These are phyloP conservation scores for Lycophotia porphyrea DNA, from an alignment of 2,888 invertebrate genomes.

Conservation along the genomic window DNA sequence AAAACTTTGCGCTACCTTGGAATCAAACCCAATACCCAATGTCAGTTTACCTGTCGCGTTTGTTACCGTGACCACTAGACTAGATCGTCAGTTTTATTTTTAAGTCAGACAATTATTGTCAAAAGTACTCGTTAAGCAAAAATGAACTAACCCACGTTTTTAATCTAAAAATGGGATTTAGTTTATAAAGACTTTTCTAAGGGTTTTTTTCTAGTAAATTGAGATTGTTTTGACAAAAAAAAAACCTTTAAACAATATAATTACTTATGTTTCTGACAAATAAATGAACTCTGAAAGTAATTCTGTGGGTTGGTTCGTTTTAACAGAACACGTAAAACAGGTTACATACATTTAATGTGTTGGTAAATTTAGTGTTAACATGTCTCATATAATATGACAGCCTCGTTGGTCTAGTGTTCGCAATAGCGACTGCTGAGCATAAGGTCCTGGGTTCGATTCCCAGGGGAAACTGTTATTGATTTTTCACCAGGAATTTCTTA, in stretches of 20 bases:
- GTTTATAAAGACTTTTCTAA: too few species aligned
- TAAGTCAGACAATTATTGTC: not conserved
- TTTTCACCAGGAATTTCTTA: too few species aligned
- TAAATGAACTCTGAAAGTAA: too few species aligned
- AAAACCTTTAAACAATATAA: too few species aligned
- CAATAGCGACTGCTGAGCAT: too few species aligned
- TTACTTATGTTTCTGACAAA: too few species aligned
- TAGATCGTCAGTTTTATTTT: not conserved
- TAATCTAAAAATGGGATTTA: not conserved
- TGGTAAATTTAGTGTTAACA: not conserved
- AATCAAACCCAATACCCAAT: not conserved
- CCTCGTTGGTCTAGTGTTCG: too few species aligned
- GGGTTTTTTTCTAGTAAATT: not conserved
- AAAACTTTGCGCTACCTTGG: not conserved
- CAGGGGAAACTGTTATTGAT: too few species aligned
- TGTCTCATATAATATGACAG: too few species aligned
- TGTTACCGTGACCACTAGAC: not conserved
- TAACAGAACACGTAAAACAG: not conserved
- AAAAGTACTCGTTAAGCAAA: not conserved
- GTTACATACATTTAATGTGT: not conserved
- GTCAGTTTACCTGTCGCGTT: not conserved
- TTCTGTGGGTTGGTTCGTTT: not conserved
- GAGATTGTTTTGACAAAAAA: not conserved
- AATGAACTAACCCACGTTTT: not conserved
- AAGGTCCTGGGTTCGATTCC: too few species aligned